Base-by-base conservation (phyloP, 1,140 invertebrate genomes). In the Drosophila novamexicana region DNA sequence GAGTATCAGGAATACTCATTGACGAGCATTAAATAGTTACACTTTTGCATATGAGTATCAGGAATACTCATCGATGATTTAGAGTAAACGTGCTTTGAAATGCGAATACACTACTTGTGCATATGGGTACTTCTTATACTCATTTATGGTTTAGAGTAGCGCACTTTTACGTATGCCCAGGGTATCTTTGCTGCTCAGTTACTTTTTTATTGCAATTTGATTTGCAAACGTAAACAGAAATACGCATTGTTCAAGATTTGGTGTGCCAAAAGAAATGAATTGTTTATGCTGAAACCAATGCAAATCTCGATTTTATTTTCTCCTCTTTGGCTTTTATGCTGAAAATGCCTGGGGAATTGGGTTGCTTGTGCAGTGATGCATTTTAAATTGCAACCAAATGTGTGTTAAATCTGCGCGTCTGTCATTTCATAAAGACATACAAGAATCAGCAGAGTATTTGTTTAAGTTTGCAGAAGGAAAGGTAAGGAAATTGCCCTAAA, bases 311-410 rank as follows among this genome's bases (percentile, higher is more conserved):
- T 22, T 50, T 59, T 49, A 39, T 49, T 34, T 61, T 40, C 36
- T 44, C 34, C 34, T 32, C 36, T 59, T 63, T 53, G 50, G n/a
- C 6, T 49, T 59, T 39, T 37, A 18, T 52, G 49, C 45, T 50
- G 4, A 42, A 52, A 64, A 36, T 59, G 75, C 75, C 75, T 22
- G 42, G 9, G 69, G 75, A 77, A 73, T 77, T 73, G 75, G 75
- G 75, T 77, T 63, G 61, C 37, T 72, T 62, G 9, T 44, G 14
- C 10, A 42, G 16, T 14, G 62, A 45, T 9, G 66, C 56, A 67
- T 58, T 40, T 29, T 52, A 45, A 69, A 56, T 54, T 29, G 47
- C 58, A 45, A 12, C 3, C 22, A 18, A 62, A 22, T 53, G 47
- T 61, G 36, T 61, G 68, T n/a, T 22, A 9, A 69, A 8, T 16